Evolutionary conservation across 37 sponge, comb jelly and placozoan species (phyloP).

Genomic region (Beroe forskalii): DNA sequence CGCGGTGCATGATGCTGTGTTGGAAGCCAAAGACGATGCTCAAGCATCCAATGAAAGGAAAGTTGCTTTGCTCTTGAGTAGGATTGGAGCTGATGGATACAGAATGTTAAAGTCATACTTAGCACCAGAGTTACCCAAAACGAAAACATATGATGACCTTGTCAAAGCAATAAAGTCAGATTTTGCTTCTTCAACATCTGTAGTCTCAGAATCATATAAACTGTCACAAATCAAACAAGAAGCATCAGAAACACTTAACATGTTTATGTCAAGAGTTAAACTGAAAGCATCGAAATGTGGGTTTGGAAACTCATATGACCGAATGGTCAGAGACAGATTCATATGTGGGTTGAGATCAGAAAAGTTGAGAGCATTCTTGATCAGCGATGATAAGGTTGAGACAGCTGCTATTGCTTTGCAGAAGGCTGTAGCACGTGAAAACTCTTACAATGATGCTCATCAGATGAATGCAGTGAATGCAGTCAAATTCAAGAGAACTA

Average conservation of each 20-base stretch:
- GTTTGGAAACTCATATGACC: neutral
- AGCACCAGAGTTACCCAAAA: neutral
- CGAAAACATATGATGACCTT: neutral
- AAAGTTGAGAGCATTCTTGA: neutral
- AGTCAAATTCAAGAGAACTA: conserved; percentile 26
- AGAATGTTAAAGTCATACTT: neutral
- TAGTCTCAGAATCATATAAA: neutral
- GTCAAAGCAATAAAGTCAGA: neutral
- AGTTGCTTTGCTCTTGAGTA: no score
- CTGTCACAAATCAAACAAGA: neutral
- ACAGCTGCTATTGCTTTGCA: neutral
- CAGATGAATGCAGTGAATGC: conserved; percentile 22
- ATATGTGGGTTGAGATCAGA: neutral
- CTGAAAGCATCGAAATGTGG: neutral
- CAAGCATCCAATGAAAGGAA: no score
- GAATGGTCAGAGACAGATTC: neutral
- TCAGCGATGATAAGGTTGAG: conserved; percentile 13
- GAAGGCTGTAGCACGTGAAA: conserved; percentile 16
- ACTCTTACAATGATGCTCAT: conserved; percentile 40
- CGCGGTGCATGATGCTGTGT: neutral
- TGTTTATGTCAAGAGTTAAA: neutral
- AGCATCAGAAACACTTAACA: neutral
- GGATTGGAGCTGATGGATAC: neutral
- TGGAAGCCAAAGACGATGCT: neutral
- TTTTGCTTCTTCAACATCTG: neutral